Evolutionary conservation across 1,140 invertebrate genomes (phyloP), one percentile per base, ranked within the genome.

Genomic region (Drosophila truncata): DNA sequence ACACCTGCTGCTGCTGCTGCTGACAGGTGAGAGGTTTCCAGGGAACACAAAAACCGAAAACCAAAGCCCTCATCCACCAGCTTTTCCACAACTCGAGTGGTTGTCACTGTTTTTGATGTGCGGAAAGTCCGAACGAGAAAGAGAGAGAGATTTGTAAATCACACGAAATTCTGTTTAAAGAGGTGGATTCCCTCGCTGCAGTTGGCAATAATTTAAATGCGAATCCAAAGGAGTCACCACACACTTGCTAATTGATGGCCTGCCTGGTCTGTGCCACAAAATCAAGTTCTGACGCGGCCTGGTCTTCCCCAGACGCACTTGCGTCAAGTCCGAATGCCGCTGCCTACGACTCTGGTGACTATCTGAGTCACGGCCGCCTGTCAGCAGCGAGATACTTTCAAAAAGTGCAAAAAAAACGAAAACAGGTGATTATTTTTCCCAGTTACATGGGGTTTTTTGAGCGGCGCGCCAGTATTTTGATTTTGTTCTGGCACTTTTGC

Each of bases 371-470:
- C 73, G 80, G 80, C 14, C 82, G 33, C 25, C 14, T 46, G 18
- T 47, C 58, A 31, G 63, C 25, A 6, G 35, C 47, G 61, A 59
- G 74, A 57, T 80, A 87, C 84, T 87, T 87, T 87, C 83, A 74
- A 78, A 82, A 82, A 60, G 35, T 29, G 59, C 41, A n/a, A 63
- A 62, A 27, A 37, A 73, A 63, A 54, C 31, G 9, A 54, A 37
- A 54, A 35, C 52, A 78, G 16, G 62, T 61, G 57, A 1, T 60
- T 72, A 60, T 60, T 80, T 87, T 87, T 90, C 84, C 85, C 84
- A 75, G 42, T 87, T 87, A 88, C 84, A 84, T 72, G 80, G 84
- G 84, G 85, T 67, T 88, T 87, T 87, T 87, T 82, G 27, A n/a
- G 33, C 49, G 52, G 42, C 33, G 46, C 18, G 52, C 42, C 69